Conservation (phyloP, 2,888 invertebrate genomes). For the Pherbina coryleti region DNA sequence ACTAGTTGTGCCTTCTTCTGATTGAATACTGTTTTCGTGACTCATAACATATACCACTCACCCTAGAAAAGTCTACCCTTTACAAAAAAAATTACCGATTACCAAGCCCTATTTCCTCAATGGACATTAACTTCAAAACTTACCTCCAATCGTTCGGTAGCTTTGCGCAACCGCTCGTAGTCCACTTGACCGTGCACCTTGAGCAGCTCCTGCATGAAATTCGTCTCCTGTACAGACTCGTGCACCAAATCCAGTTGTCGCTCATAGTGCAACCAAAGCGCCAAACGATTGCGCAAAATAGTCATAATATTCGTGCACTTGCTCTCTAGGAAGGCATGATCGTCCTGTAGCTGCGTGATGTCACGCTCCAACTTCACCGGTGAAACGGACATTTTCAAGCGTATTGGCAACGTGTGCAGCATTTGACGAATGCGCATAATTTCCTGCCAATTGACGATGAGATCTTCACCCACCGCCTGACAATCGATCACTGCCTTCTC, state of each 20-base stretch:
- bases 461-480: slow-evolving; percentile 78
- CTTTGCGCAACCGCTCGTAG: slow-evolving; percentile 84
- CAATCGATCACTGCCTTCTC: slow-evolving; percentile 83
- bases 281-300: slow-evolving; percentile 76
- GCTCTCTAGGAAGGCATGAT: slow-evolving; percentile 79
- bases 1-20: no score
- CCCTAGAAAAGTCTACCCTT: no score
- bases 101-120: no score
- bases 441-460: slow-evolving; percentile 82
- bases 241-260: slow-evolving; percentile 83
- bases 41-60: no score
- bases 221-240: slow-evolving; percentile 85
- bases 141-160: slow-evolving; percentile 88
- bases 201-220: slow-evolving; percentile 88
- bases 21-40: no score
- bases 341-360: slow-evolving; percentile 81
- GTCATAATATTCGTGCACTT: slow-evolving; percentile 78
- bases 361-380: slow-evolving; percentile 82
- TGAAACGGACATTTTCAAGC: slow-evolving; percentile 81
- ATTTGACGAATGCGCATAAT: slow-evolving; percentile 81
- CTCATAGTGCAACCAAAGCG: slow-evolving; percentile 84
- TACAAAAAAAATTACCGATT: no score
- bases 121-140: slow-evolving; percentile 60
- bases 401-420: slow-evolving; percentile 82
- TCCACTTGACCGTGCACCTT: slow-evolving; percentile 88